Percentiles rank a stretch among this genome's conserved stretches.
Evolutionary conservation across 1,140 invertebrate species (phyloP).

Genomic region (Pseudomyrmex dendroicus): DNA sequence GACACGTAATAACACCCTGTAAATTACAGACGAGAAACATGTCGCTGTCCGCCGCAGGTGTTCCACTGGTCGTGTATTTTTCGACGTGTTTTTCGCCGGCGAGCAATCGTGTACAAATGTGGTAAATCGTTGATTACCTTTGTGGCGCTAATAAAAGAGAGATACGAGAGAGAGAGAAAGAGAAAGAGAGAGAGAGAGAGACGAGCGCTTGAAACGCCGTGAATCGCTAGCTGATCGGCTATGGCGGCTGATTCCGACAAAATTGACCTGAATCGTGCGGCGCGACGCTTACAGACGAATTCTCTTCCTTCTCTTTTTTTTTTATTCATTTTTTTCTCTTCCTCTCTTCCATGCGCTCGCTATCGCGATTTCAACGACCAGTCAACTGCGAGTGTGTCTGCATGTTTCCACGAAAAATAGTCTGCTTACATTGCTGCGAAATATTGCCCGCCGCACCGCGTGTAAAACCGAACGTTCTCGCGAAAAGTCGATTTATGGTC

Average conservation of each 20-base stretch:
- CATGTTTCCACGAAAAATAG: constrained; percentile 55
- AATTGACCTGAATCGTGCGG: constrained; percentile 49
- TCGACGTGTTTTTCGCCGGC: constrained; percentile 29
- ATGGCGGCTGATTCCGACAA: constrained; percentile 32
- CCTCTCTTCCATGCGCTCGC: background rate
- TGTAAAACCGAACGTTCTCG: constrained; percentile 47
- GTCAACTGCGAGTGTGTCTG: constrained; percentile 54
- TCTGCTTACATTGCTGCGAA: constrained; percentile 47
- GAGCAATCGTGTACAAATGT: constrained; percentile 50
- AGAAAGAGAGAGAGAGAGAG: background rate
- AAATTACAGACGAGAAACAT: constrained; percentile 44
- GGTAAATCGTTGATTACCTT: constrained; percentile 58
- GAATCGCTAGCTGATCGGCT: constrained; percentile 44
- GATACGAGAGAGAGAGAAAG: too few species aligned
- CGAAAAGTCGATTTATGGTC: constrained; percentile 46
- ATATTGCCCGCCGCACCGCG: constrained; percentile 45
- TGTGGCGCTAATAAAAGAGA: constrained; percentile 45
- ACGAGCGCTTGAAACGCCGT: constrained; percentile 1
- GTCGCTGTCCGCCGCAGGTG: constrained; percentile 27
- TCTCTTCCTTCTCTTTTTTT: background rate
- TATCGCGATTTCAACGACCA: constrained; percentile 44
- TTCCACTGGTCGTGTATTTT: constrained; percentile 37
- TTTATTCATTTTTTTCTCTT: background rate
- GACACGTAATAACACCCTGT: constrained; percentile 23
- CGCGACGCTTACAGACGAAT: constrained; percentile 10